phyloP scores from a whole-genome alignment of 2,888 invertebrate genomes.

The Hydrotaea diabolus region DNA sequence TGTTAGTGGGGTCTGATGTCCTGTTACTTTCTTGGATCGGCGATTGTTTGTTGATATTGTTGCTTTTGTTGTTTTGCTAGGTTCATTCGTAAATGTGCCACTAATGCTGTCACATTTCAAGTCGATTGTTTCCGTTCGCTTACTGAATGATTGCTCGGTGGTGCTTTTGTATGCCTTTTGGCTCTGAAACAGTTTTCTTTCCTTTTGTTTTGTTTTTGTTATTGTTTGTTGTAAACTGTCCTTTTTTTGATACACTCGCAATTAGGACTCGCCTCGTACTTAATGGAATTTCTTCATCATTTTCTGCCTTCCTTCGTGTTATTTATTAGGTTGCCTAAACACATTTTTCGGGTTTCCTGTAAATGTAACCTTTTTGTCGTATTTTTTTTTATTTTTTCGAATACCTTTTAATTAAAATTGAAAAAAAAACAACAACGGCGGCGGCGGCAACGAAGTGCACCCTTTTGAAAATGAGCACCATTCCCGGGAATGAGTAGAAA shows the following conservation, averaged over 20 bases:
- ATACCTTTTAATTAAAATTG: slow-evolving; percentile 53
- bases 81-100: slow-evolving; percentile 14
- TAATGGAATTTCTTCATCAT: slow-evolving; percentile 32
- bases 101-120: slow-evolving; percentile 24
- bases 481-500: slow-evolving; percentile 19
- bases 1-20: neutral
- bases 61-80: slow-evolving; percentile 11
- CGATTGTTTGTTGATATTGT: slow-evolving; percentile 34
- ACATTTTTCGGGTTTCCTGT: slow-evolving; percentile 34
- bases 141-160: neutral
- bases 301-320: slow-evolving; percentile 24
- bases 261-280: neutral
- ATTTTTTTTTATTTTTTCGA: slow-evolving; percentile 36
- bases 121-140: slow-evolving; percentile 7
- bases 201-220: neutral
- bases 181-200: no score
- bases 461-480: slow-evolving; percentile 23
- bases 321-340: slow-evolving; percentile 30
- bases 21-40: neutral
- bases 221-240: slow-evolving; percentile 11
- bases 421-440: neutral
- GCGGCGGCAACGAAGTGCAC: neutral
- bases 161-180: slow-evolving; percentile 14
- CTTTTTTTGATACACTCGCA: slow-evolving; percentile 33
- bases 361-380: slow-evolving; percentile 38